Conservation (phyloP, 2,113 vertebrate species). For the Mungos mungo region DNA sequence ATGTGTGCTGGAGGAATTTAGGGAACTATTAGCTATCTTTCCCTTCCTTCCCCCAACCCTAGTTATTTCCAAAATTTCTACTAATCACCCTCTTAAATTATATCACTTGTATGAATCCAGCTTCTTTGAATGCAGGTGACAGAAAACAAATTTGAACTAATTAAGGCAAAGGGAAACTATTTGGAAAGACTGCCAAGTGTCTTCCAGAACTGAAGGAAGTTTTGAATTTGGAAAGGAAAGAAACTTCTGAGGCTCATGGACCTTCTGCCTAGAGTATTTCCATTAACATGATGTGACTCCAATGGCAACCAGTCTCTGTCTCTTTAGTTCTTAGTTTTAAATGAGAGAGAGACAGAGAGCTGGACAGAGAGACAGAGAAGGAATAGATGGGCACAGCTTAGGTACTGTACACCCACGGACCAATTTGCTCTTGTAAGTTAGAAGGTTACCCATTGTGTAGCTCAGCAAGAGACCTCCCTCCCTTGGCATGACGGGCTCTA, state of each 20-base stretch:
- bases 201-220: background rate
- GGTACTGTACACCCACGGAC: background rate
- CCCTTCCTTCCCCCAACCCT: background rate
- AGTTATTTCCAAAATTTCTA: conserved; percentile 23
- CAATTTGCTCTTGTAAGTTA: background rate
- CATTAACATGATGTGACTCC: background rate
- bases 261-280: background rate
- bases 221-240: background rate
- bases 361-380: background rate
- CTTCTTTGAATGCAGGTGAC: background rate
- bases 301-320: background rate
- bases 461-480: background rate
- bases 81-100: background rate
- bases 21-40: background rate
- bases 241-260: background rate
- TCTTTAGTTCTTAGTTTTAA: conserved; percentile 30
- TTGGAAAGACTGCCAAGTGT: background rate
- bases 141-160: background rate
- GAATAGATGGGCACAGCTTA: background rate
- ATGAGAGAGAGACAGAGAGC: background rate
- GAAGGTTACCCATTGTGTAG: background rate
- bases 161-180: background rate
- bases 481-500: background rate
- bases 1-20: background rate
- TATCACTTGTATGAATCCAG: background rate